Evolutionary conservation across 2,797 vertebrate species (phyloP), one percentile per base, ranked within the genome.

Genomic region (Oryzias sinensis): DNA sequence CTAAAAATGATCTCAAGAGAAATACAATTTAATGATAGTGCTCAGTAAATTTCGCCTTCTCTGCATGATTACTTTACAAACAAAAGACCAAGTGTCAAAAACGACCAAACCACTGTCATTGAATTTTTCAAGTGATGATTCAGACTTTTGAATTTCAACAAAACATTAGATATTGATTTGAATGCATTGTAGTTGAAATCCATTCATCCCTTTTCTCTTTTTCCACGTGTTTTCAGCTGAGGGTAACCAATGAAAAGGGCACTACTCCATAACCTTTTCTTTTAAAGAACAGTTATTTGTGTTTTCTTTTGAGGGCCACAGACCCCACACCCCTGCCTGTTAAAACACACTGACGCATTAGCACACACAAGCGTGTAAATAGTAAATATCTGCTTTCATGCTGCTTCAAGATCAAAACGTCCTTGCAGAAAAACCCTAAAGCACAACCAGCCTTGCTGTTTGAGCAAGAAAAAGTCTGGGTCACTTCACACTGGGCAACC

Each of bases 401-500:
- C 8, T 75, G 65, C 83, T 82, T 66, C 40, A 59, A 72, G 61
- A 70, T 14, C 41, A 53, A 72, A 58, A 61, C 53, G 46, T 56
- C 55, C 62, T 50, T 57, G 49, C 53, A 56, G 43, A 59, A 70
- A 53, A 75, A 68, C 62, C 53, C 71, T 65, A 73, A 70, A 65
- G 48, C 68, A 64, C 41, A 76, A 65, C 45, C 29, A 18, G 44
- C n/a, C 46, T 43, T 52, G 48, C 53, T 40, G 50, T 64, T 74
- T 65, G 65, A 72, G 56, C 70, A 54, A 63, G 63, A 46, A 72
- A 79, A 79, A 69, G 76, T 57, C 81, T 77, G 77, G 85, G 81
- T 86, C 83, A 86, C 83, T 84, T 85, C 85, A 76, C 83, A 84
- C 66, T 53, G 74, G 79, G 85, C 80, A 85, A 67, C 80, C 82